These are phyloP conservation scores for Phocoena sinus DNA, from an alignment of 2,113 vertebrate species.

Conservation along the genomic window DNA sequence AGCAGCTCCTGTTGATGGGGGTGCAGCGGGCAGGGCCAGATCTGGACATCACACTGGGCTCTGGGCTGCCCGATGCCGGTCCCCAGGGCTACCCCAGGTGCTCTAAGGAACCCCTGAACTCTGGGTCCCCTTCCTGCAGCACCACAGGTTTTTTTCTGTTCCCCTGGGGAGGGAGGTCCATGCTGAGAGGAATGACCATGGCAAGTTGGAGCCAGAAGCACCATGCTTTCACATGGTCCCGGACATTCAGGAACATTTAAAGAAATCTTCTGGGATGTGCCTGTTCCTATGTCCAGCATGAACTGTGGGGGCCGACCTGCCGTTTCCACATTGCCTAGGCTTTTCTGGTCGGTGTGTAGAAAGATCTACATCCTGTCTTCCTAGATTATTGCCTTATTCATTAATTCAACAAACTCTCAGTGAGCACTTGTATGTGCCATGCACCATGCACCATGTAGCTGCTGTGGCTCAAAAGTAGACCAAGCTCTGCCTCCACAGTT, in stretches of 20 bases:
- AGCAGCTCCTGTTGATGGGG: not conserved
- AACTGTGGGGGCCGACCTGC: not conserved
- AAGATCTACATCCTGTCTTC: not conserved
- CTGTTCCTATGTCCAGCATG: not conserved
- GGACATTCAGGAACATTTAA: not conserved
- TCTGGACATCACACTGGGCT: not conserved
- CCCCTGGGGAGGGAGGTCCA: not conserved
- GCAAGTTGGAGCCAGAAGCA: not conserved
- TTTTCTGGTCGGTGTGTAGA: not conserved
- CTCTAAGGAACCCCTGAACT: not conserved
- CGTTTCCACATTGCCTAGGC: not conserved
- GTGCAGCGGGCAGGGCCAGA: not conserved
- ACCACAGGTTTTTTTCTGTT: not conserved
- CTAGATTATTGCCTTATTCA: not conserved
- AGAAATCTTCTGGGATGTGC: not conserved
- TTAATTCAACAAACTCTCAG: not conserved
- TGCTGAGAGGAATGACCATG: not conserved
- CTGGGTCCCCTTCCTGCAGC: not conserved
- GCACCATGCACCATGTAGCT: not conserved
- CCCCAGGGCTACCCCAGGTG: not conserved
- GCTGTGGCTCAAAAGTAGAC: not conserved
- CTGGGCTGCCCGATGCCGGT: not conserved
- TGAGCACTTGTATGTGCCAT: rapidly evolving
- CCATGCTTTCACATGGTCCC: not conserved
- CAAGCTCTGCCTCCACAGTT: not conserved